Base-by-base conservation (phyloP, 30 jellyfish, hydroid and myxozoan genomes). In the Cassiopea andromeda region DNA sequence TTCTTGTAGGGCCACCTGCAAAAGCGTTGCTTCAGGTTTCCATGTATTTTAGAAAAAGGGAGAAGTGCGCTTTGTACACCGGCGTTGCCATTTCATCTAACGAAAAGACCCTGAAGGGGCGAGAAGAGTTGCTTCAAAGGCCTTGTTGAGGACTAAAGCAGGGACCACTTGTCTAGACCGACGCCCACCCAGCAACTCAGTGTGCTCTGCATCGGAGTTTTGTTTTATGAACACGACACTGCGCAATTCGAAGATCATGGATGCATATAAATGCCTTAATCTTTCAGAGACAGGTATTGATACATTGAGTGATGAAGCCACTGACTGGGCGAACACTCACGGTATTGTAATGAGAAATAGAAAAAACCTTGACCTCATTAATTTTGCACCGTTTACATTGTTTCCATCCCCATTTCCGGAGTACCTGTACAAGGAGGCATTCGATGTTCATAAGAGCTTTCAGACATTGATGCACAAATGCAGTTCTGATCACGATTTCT, bases 361-460 rank as follows among this genome's bases (percentile, higher is more conserved):
- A 70, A 68, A 74, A 16, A 69, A 95, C 19, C n/a, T 16, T 59
- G 54, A 60, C 43, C 87, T 90, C 27, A 77, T 45, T 69, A 95
- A 91, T 74, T 78, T 48, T 88, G 97, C 97, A 7, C 99, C 99
- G 3, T 95, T 95, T 66, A 88, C 94, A 15, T 73, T 95, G 88
- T 95, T 95, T 84, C 99, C 99, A 16, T 80, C 99, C 12, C 99
- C 99, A 27, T 95, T 95, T 68, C 99, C 99, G 1, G 92, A 76
- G 43, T 89, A 91, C 75, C 93, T 95, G 27, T 95, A 86, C 80
- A 84, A 87, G 7, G 99, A 95, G 67, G 97, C 99, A 1, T 69
- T 87, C 15, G 88, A 70, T 44, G 98, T 87, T n/a, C 98, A 95
- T 44, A 88, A 91, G 84, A 92, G 89, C 84, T 90, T 95, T 38